Evolutionary conservation across 2,113 vertebrate genomes (phyloP), one percentile per base, ranked within the genome.

Genomic region (Rafetus swinhoei): DNA sequence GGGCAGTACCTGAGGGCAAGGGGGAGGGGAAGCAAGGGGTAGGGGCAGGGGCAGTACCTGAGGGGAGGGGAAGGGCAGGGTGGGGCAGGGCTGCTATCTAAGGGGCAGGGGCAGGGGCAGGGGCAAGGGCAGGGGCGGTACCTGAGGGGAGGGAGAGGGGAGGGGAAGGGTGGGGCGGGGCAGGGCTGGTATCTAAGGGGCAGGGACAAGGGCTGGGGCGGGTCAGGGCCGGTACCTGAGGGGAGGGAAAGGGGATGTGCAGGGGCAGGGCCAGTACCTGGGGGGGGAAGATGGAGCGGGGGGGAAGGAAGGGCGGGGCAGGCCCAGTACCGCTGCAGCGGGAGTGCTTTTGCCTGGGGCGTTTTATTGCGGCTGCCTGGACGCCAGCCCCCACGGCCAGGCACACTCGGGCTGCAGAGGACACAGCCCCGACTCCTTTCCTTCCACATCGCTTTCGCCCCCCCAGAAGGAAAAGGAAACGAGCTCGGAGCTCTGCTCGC

Each of bases 401-500:
- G 53, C 57, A 62, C 85, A 27, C 86, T 77, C 79, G 55, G 86
- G 27, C 82, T 85, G n/a, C 74, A 45, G 14, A 50, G 62, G n/a
- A 24, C 50, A 45, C 24, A 11, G 19, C 18, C 35, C 32, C n/a
- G 4, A 16, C 50, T 22, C 12, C 50, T 60, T 18, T 77, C 12
- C 39, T 65, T 12, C 4, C 84, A 79, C 7, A 50, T 39, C 52
- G 7, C 50, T 29, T 74, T 25, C 45, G 19, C 21, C 29, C 24
- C 13, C n/a, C 19, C 32, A 52, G 57, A 52, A 53, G 16, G 32
- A 25, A 52, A 55, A 69, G 15, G 18, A 69, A 35, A 69, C 29
- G 27, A 32, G 24, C 56, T 22, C 18, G n/a, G 7, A 55, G 27
- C 89, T 39, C 65, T 29, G 62, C 60, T 84, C 57, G 3, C 53